Evolutionary conservation across 2,888 invertebrate genomes (phyloP).

Genomic region (Leptinotarsa tumamoca): DNA sequence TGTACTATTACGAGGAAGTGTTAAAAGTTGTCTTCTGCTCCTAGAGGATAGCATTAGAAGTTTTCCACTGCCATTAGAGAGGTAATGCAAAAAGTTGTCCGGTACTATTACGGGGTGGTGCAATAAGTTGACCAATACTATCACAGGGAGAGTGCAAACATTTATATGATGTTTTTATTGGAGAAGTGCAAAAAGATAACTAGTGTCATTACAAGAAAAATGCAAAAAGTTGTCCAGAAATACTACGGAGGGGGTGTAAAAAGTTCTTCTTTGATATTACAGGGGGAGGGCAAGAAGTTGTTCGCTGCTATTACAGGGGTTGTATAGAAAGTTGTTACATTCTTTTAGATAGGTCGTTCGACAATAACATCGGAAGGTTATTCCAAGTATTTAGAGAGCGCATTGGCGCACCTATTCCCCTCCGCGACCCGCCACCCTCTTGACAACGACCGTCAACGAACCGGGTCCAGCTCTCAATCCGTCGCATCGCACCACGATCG

Average conservation of each 20-base stretch:
- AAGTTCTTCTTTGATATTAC: neutral
- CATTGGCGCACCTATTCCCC: neutral
- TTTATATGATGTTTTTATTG: too few relatives aligned
- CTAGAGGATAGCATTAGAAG: too few relatives aligned
- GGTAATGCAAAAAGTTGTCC: too few relatives aligned
- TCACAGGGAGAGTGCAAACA: too few relatives aligned
- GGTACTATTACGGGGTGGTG: too few relatives aligned
- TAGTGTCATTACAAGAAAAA: neutral
- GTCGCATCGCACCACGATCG: neutral
- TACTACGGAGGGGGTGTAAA: neutral
- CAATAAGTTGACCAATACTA: too few relatives aligned
- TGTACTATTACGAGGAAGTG: too few relatives aligned
- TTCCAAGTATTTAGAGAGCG: neutral
- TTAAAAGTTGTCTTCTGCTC: too few relatives aligned
- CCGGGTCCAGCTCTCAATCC: constrained; percentile 6
- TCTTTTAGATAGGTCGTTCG: too few relatives aligned
- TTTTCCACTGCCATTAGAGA: too few relatives aligned
- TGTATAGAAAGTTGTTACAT: too few relatives aligned
- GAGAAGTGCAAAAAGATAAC: too few relatives aligned
- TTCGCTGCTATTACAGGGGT: neutral
- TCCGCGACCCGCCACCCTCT: neutral
- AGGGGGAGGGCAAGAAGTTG: neutral
- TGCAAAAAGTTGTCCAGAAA: neutral
- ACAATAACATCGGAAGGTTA: neutral
- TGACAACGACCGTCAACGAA: neutral